Evolutionary conservation across 53 echinoderm and acorn worm species (phyloP).

Genomic region (Hippasteria phrygiana): DNA sequence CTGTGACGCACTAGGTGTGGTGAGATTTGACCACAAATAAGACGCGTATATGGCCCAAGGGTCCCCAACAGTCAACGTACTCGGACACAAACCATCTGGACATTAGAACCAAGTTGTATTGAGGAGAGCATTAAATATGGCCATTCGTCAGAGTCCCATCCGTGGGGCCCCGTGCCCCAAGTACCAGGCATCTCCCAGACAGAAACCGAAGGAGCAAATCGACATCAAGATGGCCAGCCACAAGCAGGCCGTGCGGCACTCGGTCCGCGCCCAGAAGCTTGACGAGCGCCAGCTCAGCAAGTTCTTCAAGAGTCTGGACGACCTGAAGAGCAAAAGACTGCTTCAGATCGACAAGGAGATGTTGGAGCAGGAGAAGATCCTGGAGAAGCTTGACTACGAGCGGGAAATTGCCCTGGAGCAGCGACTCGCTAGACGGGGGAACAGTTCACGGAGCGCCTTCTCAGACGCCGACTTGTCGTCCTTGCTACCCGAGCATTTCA

Average conservation of each 20-base stretch:
- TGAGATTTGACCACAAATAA: too few species aligned
- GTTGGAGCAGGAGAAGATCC: slow-evolving; percentile 77
- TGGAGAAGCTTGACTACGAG: slow-evolving; percentile 76
- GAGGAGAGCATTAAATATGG: slow-evolving; percentile 10
- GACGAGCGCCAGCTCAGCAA: slow-evolving; percentile 89
- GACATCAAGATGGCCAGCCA: slow-evolving; percentile 86
- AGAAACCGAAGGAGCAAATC: slow-evolving; percentile 4
- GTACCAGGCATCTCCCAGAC: slow-evolving; percentile 8
- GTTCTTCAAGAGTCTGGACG: slow-evolving; percentile 83
- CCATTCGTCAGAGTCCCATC: slow-evolving; percentile 1
- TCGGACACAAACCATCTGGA: background rate
- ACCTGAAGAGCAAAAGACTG: slow-evolving; percentile 72
- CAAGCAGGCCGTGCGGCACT: slow-evolving; percentile 83
- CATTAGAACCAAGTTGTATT: background rate
- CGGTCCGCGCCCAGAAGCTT: slow-evolving; percentile 85
- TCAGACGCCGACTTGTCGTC: slow-evolving; percentile 11
- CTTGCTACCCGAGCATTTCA: slow-evolving; percentile 38
- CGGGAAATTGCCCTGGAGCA: slow-evolving; percentile 56
- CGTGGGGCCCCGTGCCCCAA: slow-evolving; percentile 8
- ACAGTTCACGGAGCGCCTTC: background rate
- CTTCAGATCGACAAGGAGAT: slow-evolving; percentile 94
- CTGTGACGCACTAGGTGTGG: background rate
- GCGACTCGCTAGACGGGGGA: slow-evolving; percentile 2
- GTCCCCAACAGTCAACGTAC: too few species aligned
- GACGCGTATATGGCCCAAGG: background rate